Percentiles rank a stretch among this genome's conserved stretches.
Evolutionary conservation across 92 coral and sea anemone genomes (phyloP).

Genomic region (Paramuricea clavata): DNA sequence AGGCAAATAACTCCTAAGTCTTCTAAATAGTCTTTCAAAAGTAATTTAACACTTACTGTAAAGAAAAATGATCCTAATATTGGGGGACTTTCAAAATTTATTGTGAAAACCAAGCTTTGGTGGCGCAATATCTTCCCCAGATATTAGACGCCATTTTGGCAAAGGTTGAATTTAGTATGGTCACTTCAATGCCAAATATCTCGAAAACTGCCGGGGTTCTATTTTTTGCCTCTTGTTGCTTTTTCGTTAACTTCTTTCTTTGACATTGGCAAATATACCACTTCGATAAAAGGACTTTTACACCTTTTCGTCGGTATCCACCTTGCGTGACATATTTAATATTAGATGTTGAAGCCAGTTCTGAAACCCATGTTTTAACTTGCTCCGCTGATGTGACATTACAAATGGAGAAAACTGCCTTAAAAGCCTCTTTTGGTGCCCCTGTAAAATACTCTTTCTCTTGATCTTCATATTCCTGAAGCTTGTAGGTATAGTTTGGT

Average conservation of each 20-base stretch:
- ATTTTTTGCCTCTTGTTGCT: conserved; percentile 38
- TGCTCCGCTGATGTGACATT: conserved; percentile 53
- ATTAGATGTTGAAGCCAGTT: conserved; percentile 60
- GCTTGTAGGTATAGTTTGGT: conserved; percentile 4
- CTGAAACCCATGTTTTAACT: conserved; percentile 54
- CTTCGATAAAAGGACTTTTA: conserved; percentile 48
- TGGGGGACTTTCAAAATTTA: too few relatives aligned
- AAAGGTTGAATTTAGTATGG: conserved; percentile 34
- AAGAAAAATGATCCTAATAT: too few relatives aligned
- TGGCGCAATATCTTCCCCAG: too few relatives aligned
- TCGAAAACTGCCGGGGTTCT: conserved; percentile 28
- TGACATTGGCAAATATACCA: conserved; percentile 62
- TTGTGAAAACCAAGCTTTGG: too few relatives aligned
- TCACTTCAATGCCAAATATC: too few relatives aligned
- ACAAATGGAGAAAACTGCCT: conserved; percentile 31
- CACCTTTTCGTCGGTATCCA: conserved; percentile 53
- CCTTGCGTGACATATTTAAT: conserved; percentile 64
- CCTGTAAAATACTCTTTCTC: conserved; percentile 33
- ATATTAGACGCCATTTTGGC: conserved; percentile 55
- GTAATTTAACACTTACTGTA: too few relatives aligned
- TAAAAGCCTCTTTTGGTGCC: conserved; percentile 51
- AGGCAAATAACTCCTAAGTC: too few relatives aligned
- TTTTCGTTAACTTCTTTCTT: conserved; percentile 53
- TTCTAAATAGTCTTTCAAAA: too few relatives aligned
- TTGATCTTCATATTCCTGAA: conserved; percentile 1